phyloP scores from a whole-genome alignment of 2,888 invertebrate species.

The Bugulina stolonifera region DNA sequence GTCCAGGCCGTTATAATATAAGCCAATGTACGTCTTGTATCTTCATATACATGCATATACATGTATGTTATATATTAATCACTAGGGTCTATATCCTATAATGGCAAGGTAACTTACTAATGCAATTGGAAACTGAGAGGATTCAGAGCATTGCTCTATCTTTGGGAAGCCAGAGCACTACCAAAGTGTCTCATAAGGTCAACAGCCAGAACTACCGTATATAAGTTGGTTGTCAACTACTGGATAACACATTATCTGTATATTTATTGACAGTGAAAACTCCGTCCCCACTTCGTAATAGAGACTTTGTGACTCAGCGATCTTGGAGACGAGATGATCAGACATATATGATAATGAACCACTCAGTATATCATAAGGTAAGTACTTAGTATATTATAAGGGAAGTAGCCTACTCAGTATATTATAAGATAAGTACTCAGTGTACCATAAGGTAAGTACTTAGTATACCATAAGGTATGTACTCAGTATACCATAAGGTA shows the following conservation, averaged over 20 bases:
- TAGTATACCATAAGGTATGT: neutral
- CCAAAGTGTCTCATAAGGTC: no score
- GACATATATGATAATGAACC: conserved; percentile 82
- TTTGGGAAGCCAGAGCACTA: no score
- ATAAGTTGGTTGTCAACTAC: no score
- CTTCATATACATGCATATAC: neutral
- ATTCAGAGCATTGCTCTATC: no score
- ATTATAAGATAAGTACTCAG: conserved; percentile 65
- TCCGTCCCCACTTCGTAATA: conserved; percentile 77
- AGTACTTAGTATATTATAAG: conserved; percentile 30
- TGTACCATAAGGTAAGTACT: neutral
- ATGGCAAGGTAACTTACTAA: no score
- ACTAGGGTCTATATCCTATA: no score
- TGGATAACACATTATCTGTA: no score
- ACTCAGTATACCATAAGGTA: neutral
- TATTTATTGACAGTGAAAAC: conserved; percentile 81
- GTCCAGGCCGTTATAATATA: no score
- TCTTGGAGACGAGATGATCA: conserved; percentile 82
- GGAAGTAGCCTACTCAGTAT: conserved; percentile 64
- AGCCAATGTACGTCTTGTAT: no score
- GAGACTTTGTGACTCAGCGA: conserved; percentile 84
- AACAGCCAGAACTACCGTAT: no score
- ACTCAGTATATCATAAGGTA: conserved; percentile 81
- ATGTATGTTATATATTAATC: neutral
- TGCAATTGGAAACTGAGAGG: no score